Evolutionary conservation across 2,888 invertebrate genomes (phyloP), one percentile per base, ranked within the genome.

Genomic region (Eucera pruinosa): DNA sequence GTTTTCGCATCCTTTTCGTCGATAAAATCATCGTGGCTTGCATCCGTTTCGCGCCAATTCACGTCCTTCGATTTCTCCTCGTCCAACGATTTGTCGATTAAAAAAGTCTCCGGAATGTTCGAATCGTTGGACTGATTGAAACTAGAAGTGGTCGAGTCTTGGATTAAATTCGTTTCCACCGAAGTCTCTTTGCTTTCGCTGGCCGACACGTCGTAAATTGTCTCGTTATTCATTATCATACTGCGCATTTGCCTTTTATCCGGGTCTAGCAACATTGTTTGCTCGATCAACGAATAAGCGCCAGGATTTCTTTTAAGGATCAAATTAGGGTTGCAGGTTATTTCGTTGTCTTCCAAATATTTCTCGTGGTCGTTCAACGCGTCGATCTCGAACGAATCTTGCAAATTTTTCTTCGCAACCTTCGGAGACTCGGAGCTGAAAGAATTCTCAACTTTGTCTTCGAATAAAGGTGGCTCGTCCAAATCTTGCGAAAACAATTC

Each of bases 271-370:
- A 54, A 2, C 15, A n/a, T n/a, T n/a, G 55, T 54, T 25, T 62
- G 43, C 2, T 71, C 66, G 13, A 72, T 58, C 20, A 81, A 54
- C 0, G 64, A 70, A 15, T 67, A 66, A 1, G 68, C 43, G 25
- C 74, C 77, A 41, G 57, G 78, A 6, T 77, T 60, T 65, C 77
- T 75, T 52, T 55, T 83, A 15, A 83, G 62, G 25, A 25, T 66
- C 7, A 79, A 36, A 33, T 78, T 78, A 5, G 70, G 67, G 27
- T 41, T 58, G 11, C 30, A 55, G 2, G 43, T 62, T 25, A 69
- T 47, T 11, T 69, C 55, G 7, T 52, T 25, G 4, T 62, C 62
- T 18, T 66, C 23, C 0, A 23, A 39, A 11, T 69, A 55, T 13
- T 55, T 54, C 0, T 52, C 33, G 18, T 45, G 20, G 11, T 54